Conservation (phyloP, 2,113 vertebrate genomes). For the Pygoscelis adeliae region DNA sequence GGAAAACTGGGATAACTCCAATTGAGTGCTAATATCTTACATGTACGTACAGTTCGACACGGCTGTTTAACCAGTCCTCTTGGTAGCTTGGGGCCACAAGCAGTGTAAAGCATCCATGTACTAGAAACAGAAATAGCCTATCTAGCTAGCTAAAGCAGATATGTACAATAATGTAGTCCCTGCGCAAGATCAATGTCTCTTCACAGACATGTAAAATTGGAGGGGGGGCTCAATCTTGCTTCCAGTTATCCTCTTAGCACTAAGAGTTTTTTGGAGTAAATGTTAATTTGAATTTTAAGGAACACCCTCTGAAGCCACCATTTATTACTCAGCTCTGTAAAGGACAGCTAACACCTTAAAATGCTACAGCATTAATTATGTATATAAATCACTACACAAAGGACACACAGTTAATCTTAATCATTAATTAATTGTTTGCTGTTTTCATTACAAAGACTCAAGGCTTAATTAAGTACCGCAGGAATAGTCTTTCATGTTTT, state of each 20-base stretch:
- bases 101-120: not conserved
- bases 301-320: not conserved
- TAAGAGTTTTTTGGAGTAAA: not conserved
- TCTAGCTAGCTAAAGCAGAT: not conserved
- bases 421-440: slow-evolving; percentile 69
- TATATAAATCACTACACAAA: slow-evolving; percentile 62
- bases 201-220: not conserved
- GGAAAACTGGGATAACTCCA: not conserved
- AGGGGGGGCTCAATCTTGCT: not conserved
- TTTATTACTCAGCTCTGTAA: not conserved
- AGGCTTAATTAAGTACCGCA: slow-evolving; percentile 63
- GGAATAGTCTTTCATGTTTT: slow-evolving; percentile 50
- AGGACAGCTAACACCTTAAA: slow-evolving; percentile 35
- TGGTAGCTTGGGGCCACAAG: not conserved
- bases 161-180: not conserved
- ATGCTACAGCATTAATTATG: slow-evolving; percentile 28
- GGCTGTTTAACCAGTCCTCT: not conserved
- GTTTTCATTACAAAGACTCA: slow-evolving; percentile 15
- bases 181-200: not conserved
- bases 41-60: fast-evolving
- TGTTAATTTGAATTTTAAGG: slow-evolving; percentile 1
- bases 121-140: not conserved
- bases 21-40: not conserved
- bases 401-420: slow-evolving; percentile 29
- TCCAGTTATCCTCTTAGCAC: not conserved